Evolutionary conservation across 1,140 invertebrate genomes (phyloP), one percentile per base, ranked within the genome.

Genomic region (Trichonephila clavipes): DNA sequence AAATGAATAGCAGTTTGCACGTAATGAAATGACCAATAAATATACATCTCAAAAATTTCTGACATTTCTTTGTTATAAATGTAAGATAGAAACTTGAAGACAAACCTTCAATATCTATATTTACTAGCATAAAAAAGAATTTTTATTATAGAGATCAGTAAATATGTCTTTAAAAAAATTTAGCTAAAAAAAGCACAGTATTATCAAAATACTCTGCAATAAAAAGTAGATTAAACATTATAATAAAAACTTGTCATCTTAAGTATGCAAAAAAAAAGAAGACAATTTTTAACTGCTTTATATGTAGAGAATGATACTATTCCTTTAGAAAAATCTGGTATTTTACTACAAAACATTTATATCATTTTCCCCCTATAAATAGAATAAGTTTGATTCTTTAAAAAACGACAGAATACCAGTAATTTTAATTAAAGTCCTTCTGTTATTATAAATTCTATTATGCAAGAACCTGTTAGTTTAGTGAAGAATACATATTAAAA

Each of bases 1-100:
- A 85, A 69, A 44, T 64, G 64, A 88, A 88, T 69, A 66, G 59
- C 44, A 88, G 69, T 88, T 61, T 40, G 69, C 19, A 69, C 21
- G 19, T 10, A 12, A 58, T 66, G 21, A 59, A 69, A 19, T 72
- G n/a, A 28, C 18, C 85, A 51, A 34, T 18, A 62, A 16, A 83
- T 34, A 87, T 16, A 18, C 19, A 64, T 61, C 59, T 40, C 8
- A 87, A 87, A 34, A 87, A 64, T 14, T 58, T 21, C 5, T 59
- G 14, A 69, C 16, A 2, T 34, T 40, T 18, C 34, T 77, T 77
- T 40, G 10, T 77, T 4, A 77, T 40, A 40, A 40, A 77, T 77
- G 28, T 77, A 77, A 34, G n/a, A 72, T 34, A 77, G 69, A 77
- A 77, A 77, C 34, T 40, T 77, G 18, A 28, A 77, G 28, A 18